These are phyloP conservation scores for Papilio demoleus DNA, from an alignment of 2,888 invertebrate genomes.

Conservation along the genomic window DNA sequence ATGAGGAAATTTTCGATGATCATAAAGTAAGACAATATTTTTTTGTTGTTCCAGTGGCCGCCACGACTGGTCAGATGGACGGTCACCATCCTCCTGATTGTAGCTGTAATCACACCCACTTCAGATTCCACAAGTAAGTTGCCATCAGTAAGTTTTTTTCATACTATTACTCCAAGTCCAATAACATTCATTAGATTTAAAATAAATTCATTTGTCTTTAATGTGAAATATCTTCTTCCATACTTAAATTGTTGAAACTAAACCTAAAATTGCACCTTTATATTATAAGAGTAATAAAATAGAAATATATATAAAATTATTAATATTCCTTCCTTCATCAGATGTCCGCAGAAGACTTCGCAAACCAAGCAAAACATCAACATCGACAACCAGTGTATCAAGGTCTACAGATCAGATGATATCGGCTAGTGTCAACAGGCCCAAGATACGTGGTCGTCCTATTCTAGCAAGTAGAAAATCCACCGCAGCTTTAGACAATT, in stretches of 20 bases:
- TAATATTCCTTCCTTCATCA: conserved; percentile 54
- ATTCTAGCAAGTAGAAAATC: conserved; percentile 83
- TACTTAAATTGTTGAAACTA: too few species aligned
- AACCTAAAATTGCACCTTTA: too few species aligned
- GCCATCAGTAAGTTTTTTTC: too few species aligned
- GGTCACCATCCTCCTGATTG: conserved; percentile 79
- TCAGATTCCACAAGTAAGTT: conserved; percentile 85
- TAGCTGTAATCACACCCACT: conserved; percentile 81
- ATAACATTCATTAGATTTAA: too few species aligned
- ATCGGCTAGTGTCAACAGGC: conserved; percentile 85
- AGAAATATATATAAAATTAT: too few species aligned
- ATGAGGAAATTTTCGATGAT: not conserved
- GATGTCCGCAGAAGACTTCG: conserved; percentile 87
- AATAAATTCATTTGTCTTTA: too few species aligned
- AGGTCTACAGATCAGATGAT: conserved; percentile 78
- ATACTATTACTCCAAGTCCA: too few species aligned
- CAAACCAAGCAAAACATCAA: conserved; percentile 85
- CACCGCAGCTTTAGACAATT: conserved; percentile 81
- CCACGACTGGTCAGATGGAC: conserved; percentile 84
- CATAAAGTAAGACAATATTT: conserved; percentile 4
- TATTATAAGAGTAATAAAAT: too few species aligned
- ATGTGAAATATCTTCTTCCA: not conserved
- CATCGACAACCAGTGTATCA: conserved; percentile 86
- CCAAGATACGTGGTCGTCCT: conserved; percentile 84
- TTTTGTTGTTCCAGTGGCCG: conserved; percentile 82